Evolutionary conservation across 2,797 vertebrate species (phyloP), one percentile per base, ranked within the genome.

Genomic region (Adelosebastes latens): DNA sequence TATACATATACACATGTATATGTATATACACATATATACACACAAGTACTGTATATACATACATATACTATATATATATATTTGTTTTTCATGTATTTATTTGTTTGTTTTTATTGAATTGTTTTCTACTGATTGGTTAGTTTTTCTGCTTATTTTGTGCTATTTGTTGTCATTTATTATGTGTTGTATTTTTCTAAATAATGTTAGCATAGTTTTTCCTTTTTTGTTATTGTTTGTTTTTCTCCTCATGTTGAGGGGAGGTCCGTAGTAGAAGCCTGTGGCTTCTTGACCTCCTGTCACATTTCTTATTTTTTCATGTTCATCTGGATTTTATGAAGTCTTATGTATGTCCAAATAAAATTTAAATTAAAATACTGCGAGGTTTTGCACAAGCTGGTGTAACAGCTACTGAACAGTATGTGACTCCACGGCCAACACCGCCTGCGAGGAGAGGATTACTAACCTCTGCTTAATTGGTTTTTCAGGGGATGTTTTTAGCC

Each of bases 401-500:
- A 36, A 42, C 67, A 75, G 14, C 18, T 3, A 10, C 49, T 3
- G 46, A 4, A 5, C 61, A 7, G 53, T 55, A 20, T 66, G 75
- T 60, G 63, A 62, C 46, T 46, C 16, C 62, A 61, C 62, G 22
- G 80, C 59, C 61, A 20, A 27, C 18, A 34, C 75, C 13, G 55
- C 61, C 85, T 82, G 64, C 55, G 14, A 53, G 67, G 69, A 80
- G 68, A 85, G 88, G 94, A 94, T 95, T 95, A 95, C 46, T 55
- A 76, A 86, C 89, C 79, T 87, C 72, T 61, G 34, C 74, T 64
- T 96, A 95, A 96, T 95, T 95, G 94, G 94, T 95, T 96, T 95
- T 90, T 89, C 87, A 76, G 24, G 62, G 71, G 83, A 80, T 56
- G 80, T 78, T 93, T 95, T 92, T 94, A 94, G 94, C 86, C 68